Evolutionary conservation across 1,140 invertebrate genomes (phyloP).

Genomic region (Trachymyrmex septentrionalis): DNA sequence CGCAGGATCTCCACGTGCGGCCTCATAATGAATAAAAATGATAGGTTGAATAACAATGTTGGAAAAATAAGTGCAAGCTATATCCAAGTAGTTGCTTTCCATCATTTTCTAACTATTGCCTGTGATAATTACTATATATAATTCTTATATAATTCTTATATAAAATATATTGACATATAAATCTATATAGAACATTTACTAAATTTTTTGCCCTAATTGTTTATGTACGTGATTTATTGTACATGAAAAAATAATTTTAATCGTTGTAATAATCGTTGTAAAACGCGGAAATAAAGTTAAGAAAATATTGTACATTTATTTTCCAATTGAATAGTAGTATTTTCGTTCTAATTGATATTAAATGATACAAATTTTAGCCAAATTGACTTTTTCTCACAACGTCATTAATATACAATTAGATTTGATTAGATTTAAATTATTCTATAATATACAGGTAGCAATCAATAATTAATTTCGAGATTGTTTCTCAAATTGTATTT

Average conservation of each 20-base stretch:
- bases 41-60: constrained; percentile 18
- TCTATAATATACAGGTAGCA: not conserved
- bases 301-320: not conserved
- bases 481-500: not conserved
- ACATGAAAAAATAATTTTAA: not conserved
- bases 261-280: not conserved
- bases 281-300: not conserved
- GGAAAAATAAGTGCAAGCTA: not conserved
- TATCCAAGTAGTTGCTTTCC: not conserved
- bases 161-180: not conserved
- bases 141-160: too few species aligned
- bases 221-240: not conserved
- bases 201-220: not conserved
- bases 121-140: not conserved
- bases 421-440: constrained; percentile 26
- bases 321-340: not conserved
- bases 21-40: constrained; percentile 8
- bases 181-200: not conserved
- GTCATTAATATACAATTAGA: not conserved
- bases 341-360: constrained; percentile 16
- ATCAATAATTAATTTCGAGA: not conserved
- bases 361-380: not conserved
- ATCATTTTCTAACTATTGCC: not conserved
- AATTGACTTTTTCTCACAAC: not conserved
- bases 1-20: constrained; percentile 36